phyloP scores from a whole-genome alignment of 2,888 invertebrate genomes.

The Biston stratarius region DNA sequence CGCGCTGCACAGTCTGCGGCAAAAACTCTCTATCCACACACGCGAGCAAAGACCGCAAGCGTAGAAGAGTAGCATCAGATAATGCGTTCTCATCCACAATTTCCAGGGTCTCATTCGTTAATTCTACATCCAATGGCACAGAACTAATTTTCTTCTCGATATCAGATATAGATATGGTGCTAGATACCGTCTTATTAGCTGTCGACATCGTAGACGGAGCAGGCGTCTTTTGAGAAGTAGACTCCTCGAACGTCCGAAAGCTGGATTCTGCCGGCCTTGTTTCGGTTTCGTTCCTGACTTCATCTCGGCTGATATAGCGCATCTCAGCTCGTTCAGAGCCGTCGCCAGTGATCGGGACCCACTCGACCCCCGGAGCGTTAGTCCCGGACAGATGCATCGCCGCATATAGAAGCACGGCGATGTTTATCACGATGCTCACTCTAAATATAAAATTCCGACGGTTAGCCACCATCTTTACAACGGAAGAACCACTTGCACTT shows the following conservation, averaged over 20 bases:
- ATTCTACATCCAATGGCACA: conserved; percentile 67
- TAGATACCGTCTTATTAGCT: conserved; percentile 76
- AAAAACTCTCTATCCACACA: conserved; percentile 89
- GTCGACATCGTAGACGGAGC: conserved; percentile 73
- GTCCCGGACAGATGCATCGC: conserved; percentile 87
- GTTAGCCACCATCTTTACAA: conserved; percentile 75
- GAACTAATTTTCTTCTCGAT: conserved; percentile 71
- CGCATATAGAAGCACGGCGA: conserved; percentile 90
- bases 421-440: conserved; percentile 91
- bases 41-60: conserved; percentile 81
- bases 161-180: conserved; percentile 72
- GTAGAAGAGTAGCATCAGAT: conserved; percentile 68
- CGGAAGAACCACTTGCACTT: conserved; percentile 78
- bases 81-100: conserved; percentile 73
- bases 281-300: conserved; percentile 67
- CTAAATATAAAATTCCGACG: conserved; percentile 90
- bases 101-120: conserved; percentile 69
- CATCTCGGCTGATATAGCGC: conserved; percentile 62
- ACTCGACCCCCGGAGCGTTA: conserved; percentile 65
- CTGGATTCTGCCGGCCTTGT: conserved; percentile 59
- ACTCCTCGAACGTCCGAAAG: conserved; percentile 63
- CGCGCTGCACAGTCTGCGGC: conserved; percentile 89
- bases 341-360: conserved; percentile 73
- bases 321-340: conserved; percentile 70
- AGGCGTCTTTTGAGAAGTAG: conserved; percentile 72